phyloP scores from a whole-genome alignment of 2,888 invertebrate genomes.

The Caenorhabditis sp. region DNA sequence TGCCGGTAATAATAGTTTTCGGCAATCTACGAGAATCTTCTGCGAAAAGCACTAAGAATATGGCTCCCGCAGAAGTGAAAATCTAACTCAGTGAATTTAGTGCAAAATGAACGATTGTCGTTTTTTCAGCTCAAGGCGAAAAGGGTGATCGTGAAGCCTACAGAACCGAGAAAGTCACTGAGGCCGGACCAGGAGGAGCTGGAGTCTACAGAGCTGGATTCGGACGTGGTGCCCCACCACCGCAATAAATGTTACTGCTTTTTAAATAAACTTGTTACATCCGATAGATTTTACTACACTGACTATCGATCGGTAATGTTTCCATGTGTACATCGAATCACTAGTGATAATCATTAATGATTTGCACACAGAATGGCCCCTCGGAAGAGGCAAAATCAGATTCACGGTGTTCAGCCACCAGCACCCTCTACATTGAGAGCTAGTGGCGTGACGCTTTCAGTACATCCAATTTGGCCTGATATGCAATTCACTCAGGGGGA shows the following conservation, averaged over 20 bases:
- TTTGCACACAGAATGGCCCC: too few species aligned
- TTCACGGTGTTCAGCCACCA: background rate
- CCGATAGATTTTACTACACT: too few species aligned
- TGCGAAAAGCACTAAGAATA: too few species aligned
- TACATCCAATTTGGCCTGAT: conserved; percentile 69
- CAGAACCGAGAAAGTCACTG: conserved; percentile 90
- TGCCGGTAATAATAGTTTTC: too few species aligned
- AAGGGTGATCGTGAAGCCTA: conserved; percentile 75
- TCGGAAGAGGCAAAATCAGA: too few species aligned
- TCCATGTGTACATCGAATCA: too few species aligned
- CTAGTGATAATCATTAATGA: too few species aligned
- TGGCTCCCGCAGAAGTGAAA: too few species aligned
- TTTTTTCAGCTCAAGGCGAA: conserved; percentile 63
- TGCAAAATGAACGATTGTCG: too few species aligned
- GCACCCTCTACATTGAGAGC: background rate
- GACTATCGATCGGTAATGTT: conserved; percentile 14
- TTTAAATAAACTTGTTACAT: conserved; percentile 57
- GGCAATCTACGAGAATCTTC: too few species aligned
- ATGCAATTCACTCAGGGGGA: conserved; percentile 82
- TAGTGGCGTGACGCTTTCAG: conserved; percentile 61
- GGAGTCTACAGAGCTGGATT: conserved; percentile 84
- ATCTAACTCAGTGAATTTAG: too few species aligned
- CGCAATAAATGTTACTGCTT: conserved; percentile 59
- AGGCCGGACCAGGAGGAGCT: conserved; percentile 94
- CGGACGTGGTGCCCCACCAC: conserved; percentile 75